These are phyloP conservation scores for Sebastes trivittatus DNA, from an alignment of 2,797 vertebrate genomes.

Conservation along the genomic window DNA sequence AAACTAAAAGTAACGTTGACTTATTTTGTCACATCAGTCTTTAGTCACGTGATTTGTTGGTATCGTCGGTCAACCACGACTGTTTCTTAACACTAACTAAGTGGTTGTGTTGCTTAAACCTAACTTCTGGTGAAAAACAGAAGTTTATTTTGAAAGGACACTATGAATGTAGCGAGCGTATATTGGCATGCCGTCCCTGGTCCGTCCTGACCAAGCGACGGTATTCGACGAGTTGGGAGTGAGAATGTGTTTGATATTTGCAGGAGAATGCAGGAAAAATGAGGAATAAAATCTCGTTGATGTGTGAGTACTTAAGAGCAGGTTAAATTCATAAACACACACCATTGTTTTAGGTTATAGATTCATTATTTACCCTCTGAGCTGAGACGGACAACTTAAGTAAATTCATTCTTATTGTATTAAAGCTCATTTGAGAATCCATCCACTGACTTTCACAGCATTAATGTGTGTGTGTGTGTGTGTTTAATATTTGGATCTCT, in stretches of 20 bases:
- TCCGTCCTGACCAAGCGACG: too few relatives aligned
- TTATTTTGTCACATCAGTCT: too few relatives aligned
- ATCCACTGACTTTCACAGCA: not conserved
- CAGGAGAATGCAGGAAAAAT: not conserved
- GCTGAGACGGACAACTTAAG: not conserved
- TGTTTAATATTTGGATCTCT: not conserved
- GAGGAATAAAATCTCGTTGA: not conserved
- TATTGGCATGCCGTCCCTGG: too few relatives aligned
- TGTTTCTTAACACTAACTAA: too few relatives aligned
- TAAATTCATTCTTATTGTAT: not conserved
- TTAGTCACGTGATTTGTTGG: too few relatives aligned
- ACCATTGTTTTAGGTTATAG: not conserved
- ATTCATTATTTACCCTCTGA: not conserved
- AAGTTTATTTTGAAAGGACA: not conserved
- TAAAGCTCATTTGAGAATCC: not conserved
- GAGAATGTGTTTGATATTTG: not conserved
- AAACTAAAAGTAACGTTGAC: too few relatives aligned
- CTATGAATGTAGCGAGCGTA: not conserved
- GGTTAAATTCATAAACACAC: too few relatives aligned
- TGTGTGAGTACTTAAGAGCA: not conserved
- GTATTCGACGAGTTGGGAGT: too few relatives aligned
- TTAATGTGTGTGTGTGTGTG: not conserved
- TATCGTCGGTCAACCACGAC: too few relatives aligned
- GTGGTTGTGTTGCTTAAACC: too few relatives aligned
- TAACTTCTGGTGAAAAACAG: too few relatives aligned